Conservation (phyloP, 2,113 vertebrate species). For the Tauraco erythrolophus region DNA sequence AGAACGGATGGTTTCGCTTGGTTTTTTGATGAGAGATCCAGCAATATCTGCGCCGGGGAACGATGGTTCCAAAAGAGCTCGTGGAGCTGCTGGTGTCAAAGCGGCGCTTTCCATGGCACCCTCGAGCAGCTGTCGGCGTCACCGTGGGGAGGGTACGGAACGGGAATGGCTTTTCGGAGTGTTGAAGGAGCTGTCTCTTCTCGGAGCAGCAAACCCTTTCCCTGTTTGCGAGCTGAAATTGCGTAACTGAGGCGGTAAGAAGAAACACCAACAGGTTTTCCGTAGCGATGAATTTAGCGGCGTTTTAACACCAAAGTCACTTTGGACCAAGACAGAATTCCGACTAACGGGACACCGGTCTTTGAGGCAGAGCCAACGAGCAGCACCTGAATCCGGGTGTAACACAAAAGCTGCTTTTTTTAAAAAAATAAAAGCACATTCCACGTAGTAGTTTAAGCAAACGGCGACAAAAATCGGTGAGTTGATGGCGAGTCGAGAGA, state of each 20-base stretch:
- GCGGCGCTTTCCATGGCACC: neutral
- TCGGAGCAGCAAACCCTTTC: neutral
- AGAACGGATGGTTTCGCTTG: constrained; percentile 27
- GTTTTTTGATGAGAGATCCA: constrained; percentile 5
- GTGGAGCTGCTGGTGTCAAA: neutral
- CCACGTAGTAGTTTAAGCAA: constrained; percentile 68
- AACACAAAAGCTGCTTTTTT: constrained; percentile 70
- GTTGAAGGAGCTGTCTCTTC: neutral
- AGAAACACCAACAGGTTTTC: constrained; percentile 35
- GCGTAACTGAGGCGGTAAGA: neutral
- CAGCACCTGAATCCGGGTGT: constrained; percentile 31
- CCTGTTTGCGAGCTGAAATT: neutral
- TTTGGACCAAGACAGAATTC: constrained; percentile 21
- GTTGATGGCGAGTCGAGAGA: constrained; percentile 22
- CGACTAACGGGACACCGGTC: neutral
- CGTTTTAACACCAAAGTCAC: constrained; percentile 30
- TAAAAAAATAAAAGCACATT: constrained; percentile 77
- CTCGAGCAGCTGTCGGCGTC: neutral
- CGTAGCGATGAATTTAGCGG: neutral
- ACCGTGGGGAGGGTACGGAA: neutral
- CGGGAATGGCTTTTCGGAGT: neutral
- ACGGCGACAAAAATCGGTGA: neutral
- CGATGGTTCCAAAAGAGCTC: neutral
- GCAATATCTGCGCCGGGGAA: constrained; percentile 32
- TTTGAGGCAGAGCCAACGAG: constrained; percentile 10